Evolutionary conservation across 2,797 vertebrate genomes (phyloP).

Genomic region (Podarcis siculus): DNA sequence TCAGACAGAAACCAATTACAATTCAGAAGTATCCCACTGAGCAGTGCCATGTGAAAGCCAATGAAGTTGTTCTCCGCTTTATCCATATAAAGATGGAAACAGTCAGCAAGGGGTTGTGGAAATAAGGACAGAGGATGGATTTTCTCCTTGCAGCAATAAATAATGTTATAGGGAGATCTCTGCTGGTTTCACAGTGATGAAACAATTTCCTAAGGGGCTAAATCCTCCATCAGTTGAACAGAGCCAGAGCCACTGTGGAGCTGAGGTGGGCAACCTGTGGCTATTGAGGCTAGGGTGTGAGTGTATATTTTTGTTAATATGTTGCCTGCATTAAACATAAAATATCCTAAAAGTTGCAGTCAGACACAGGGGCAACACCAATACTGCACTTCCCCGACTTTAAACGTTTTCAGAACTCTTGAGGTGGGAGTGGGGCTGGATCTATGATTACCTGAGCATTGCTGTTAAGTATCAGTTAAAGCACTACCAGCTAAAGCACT

Average conservation of each 20-base stretch:
- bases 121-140: not conserved
- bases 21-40: slow-evolving; percentile 7
- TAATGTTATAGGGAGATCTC: rapidly evolving
- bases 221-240: not conserved
- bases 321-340: slow-evolving; percentile 47
- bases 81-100: rapidly evolving
- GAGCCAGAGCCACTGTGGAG: not conserved
- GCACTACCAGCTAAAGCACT: not conserved
- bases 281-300: not conserved
- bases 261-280: not conserved
- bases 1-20: slow-evolving; percentile 28
- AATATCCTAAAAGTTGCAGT: slow-evolving; percentile 41
- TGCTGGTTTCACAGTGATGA: not conserved
- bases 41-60: not conserved
- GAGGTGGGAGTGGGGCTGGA: slow-evolving; percentile 4
- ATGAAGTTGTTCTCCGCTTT: rapidly evolving
- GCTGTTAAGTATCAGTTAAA: not conserved
- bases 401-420: not conserved
- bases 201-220: not conserved
- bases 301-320: slow-evolving; percentile 5
- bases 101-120: not conserved
- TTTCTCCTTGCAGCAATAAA: not conserved
- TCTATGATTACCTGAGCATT: not conserved
- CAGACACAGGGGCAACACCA: slow-evolving; percentile 50
- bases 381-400: slow-evolving; percentile 26